Conservation (phyloP, 2,888 invertebrate species). For the Drosophila imparisetae region DNA sequence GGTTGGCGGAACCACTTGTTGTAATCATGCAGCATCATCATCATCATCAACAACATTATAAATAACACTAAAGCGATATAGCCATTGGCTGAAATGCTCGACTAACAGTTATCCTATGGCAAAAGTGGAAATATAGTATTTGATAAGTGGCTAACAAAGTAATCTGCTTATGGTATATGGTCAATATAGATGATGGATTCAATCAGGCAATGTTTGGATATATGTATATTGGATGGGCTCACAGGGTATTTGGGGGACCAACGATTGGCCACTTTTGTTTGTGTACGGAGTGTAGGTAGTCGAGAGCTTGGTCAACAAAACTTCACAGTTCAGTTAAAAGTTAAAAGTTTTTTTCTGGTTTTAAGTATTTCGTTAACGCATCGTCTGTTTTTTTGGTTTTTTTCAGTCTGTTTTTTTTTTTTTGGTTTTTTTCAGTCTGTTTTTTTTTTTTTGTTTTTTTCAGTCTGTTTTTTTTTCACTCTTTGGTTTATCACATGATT, state of each 20-base stretch:
- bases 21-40: slow-evolving; percentile 37
- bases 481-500: slow-evolving; percentile 39
- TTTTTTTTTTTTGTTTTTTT: not conserved
- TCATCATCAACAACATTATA: slow-evolving; percentile 17
- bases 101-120: not conserved
- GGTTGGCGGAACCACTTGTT: slow-evolving; percentile 54
- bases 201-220: not conserved
- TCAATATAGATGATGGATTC: not conserved
- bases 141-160: not conserved
- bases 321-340: slow-evolving; percentile 34
- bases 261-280: slow-evolving; percentile 3
- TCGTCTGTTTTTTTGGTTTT: not conserved
- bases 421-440: not conserved
- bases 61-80: slow-evolving; percentile 5
- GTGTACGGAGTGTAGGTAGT: not conserved
- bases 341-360: not conserved
- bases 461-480: not conserved
- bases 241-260: not conserved
- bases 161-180: not conserved
- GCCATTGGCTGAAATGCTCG: not conserved
- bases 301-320: slow-evolving; percentile 50
- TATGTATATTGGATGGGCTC: not conserved
- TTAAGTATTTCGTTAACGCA: slow-evolving; percentile 14
- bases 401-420: too few relatives aligned
- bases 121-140: not conserved